A percentile compares a stretch with the other conserved stretches of the same genome.
These are phyloP conservation scores for Calephelis perditalis DNA, from an alignment of 2,888 invertebrate genomes.

Conservation along the genomic window DNA sequence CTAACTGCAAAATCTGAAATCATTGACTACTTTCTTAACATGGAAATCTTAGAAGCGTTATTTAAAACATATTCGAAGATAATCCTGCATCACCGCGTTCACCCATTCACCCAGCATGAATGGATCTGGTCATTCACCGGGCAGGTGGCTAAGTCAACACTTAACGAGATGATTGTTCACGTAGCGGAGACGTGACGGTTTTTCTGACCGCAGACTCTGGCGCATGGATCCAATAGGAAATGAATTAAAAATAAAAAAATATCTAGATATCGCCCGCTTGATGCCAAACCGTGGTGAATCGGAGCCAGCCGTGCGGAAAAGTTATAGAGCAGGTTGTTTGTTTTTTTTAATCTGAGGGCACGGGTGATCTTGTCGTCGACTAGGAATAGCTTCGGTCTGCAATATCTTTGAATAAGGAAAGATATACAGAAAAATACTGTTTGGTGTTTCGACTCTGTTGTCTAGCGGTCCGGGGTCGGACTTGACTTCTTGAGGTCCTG, in stretches of 20 bases:
- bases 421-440: too few relatives aligned
- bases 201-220: conserved; percentile 17
- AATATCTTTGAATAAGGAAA: neutral
- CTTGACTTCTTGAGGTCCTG: too few relatives aligned
- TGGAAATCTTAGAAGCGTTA: too few relatives aligned
- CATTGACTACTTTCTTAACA: too few relatives aligned
- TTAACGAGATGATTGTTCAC: conserved; percentile 63
- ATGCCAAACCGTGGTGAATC: conserved; percentile 48
- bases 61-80: neutral
- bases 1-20: too few relatives aligned
- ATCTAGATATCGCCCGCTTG: conserved; percentile 33
- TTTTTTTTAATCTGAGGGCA: conserved; percentile 33
- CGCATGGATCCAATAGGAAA: conserved; percentile 28
- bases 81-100: conserved; percentile 3
- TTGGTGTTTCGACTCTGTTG: too few relatives aligned
- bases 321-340: conserved; percentile 48
- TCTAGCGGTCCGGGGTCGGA: too few relatives aligned
- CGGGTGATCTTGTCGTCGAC: conserved; percentile 26
- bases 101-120: conserved; percentile 34
- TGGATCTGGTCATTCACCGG: conserved; percentile 37
- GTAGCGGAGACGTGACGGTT: conserved; percentile 44
- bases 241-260: conserved; percentile 30
- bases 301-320: conserved; percentile 45
- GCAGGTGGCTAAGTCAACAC: conserved; percentile 54
- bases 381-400: conserved; percentile 20